Evolutionary conservation across 1,140 invertebrate genomes (phyloP).

Genomic region (Camponotus vicinus): DNA sequence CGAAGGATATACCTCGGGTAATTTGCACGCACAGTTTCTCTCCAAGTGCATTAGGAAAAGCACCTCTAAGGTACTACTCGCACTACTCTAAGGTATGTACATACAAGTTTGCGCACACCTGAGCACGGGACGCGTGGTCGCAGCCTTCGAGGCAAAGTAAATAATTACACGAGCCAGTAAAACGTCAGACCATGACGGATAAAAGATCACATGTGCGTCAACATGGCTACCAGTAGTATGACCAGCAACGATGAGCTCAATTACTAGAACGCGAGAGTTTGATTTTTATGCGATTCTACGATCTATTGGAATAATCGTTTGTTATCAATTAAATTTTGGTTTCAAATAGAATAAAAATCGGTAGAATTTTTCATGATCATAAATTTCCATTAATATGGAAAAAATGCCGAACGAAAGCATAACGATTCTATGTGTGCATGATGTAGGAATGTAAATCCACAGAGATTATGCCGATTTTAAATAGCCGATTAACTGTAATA

Average conservation of each 20-base stretch:
- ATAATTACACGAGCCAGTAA: constrained; percentile 60
- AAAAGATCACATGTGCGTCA: neutral
- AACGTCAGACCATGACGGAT: constrained; percentile 61
- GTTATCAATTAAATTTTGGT: constrained; percentile 27
- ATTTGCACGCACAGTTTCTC: constrained; percentile 53
- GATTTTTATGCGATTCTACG: neutral
- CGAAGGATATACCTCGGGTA: constrained; percentile 43
- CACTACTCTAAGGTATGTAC: neutral
- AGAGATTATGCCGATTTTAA: neutral
- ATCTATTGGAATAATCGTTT: neutral
- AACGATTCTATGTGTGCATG: neutral
- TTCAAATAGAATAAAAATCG: neutral
- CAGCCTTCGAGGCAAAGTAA: constrained; percentile 46
- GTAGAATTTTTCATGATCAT: neutral
- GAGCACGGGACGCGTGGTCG: neutral
- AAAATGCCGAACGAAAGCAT: neutral
- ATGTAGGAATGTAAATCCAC: neutral
- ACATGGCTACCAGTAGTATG: neutral
- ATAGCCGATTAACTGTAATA: constrained; percentile 15
- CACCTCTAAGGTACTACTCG: neutral
- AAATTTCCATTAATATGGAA: neutral
- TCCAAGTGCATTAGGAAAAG: constrained; percentile 9
- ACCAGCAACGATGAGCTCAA: constrained; percentile 17
- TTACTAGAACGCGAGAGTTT: constrained; percentile 23
- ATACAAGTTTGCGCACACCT: constrained; percentile 16